These are phyloP conservation scores for Eupithecia pulchellata DNA, from an alignment of 2,888 invertebrate genomes.

Conservation along the genomic window DNA sequence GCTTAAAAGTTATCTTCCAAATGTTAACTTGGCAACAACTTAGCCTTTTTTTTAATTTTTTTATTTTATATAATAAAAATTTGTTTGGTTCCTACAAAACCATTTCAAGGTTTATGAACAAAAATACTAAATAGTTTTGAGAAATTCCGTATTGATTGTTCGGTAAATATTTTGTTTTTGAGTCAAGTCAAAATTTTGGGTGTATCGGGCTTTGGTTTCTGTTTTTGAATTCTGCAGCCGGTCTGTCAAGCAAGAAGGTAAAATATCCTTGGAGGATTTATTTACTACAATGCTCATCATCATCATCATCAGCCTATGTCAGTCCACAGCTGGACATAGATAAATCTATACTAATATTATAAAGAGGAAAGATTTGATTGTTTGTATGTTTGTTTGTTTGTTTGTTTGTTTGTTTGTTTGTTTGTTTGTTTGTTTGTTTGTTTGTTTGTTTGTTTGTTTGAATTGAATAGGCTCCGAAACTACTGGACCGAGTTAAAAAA, in stretches of 20 bases:
- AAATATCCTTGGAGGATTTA: not conserved
- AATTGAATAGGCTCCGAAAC: no score
- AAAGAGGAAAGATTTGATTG: no score
- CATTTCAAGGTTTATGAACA: not conserved
- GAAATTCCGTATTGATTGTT: constrained; percentile 4
- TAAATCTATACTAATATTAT: no score
- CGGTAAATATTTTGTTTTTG: not conserved
- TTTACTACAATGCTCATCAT: not conserved
- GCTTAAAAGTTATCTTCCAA: not conserved
- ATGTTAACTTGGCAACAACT: not conserved
- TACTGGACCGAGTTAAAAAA: no score
- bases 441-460: no score
- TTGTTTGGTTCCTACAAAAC: not conserved
- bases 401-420: no score
- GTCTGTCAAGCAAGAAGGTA: not conserved
- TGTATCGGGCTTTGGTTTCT: not conserved
- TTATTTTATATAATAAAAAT: constrained; percentile 3
- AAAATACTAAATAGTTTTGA: not conserved
- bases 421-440: no score
- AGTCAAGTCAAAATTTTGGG: not conserved
- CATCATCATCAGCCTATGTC: no score
- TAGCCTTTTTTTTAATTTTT: not conserved
- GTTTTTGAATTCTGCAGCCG: not conserved
- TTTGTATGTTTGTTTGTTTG: no score
- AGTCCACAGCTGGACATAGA: no score